Evolutionary conservation across 2,113 vertebrate genomes (phyloP).

Genomic region (Plotosus lineatus): DNA sequence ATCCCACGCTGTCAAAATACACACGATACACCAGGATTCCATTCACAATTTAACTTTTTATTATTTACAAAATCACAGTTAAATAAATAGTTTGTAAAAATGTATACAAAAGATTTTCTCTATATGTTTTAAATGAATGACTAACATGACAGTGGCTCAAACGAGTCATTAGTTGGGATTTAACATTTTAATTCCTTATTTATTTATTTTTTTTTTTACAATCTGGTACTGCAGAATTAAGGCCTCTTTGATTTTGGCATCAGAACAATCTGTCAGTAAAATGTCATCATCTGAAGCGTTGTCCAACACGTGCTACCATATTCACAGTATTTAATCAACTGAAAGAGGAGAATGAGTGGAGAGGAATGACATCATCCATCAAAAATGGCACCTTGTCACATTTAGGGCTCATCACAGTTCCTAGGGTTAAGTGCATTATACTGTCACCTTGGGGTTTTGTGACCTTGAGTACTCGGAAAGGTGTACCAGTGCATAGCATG

Average conservation of each 20-base stretch:
- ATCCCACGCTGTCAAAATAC: neutral
- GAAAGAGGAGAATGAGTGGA: constrained; percentile 56
- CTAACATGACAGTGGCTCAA: constrained; percentile 67
- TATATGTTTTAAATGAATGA: constrained; percentile 76
- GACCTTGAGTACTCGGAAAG: neutral
- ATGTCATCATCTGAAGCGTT: constrained; percentile 67
- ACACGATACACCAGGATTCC: constrained; percentile 28
- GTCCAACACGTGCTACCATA: constrained; percentile 67
- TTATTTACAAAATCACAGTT: constrained; percentile 82
- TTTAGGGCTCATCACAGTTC: constrained; percentile 45
- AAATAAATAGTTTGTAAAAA: constrained; percentile 85
- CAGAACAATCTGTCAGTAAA: constrained; percentile 75
- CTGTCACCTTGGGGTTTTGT: neutral
- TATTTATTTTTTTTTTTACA: constrained; percentile 63
- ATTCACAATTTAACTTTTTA: constrained; percentile 62
- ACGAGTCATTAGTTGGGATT: constrained; percentile 65
- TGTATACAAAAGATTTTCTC: constrained; percentile 74
- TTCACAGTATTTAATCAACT: constrained; percentile 68
- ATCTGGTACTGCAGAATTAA: constrained; percentile 80
- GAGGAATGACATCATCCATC: constrained; percentile 53
- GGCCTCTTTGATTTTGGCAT: constrained; percentile 81
- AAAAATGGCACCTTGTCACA: constrained; percentile 48
- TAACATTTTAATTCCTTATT: constrained; percentile 32
- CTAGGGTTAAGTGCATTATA: constrained; percentile 35
- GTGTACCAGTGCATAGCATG: constrained; percentile 45